Conservation (phyloP, 2,113 vertebrate genomes). For the Seriola aureovittata region DNA sequence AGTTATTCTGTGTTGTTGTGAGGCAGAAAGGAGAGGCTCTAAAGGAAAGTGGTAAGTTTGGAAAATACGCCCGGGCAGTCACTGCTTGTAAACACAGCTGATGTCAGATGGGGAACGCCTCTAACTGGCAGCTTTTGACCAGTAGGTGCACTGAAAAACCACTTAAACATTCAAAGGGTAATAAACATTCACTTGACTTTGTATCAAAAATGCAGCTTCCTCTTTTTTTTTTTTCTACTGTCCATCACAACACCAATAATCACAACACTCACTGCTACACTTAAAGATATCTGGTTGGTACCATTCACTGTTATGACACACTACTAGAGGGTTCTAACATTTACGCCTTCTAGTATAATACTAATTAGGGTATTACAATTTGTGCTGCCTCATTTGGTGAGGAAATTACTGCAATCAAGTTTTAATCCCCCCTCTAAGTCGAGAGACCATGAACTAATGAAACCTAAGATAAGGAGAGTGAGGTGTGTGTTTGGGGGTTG, state of each 20-base stretch:
- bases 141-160: neutral
- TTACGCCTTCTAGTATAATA: constrained; percentile 49
- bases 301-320: neutral
- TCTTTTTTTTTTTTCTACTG: no score
- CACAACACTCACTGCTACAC: no score
- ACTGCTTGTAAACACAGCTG: no score
- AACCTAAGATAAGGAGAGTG: constrained; percentile 29
- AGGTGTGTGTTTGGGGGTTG: neutral
- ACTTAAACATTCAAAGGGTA: neutral
- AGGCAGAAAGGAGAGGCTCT: neutral
- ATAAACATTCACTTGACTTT: neutral
- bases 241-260: no score
- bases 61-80: no score
- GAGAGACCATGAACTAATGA: constrained; percentile 50
- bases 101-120: no score
- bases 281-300: no score
- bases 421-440: constrained; percentile 60
- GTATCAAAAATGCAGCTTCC: neutral
- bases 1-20: neutral
- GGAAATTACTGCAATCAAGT: constrained; percentile 72
- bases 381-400: constrained; percentile 70
- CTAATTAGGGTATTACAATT: constrained; percentile 71
- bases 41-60: no score
- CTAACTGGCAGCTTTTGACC: neutral
- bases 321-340: constrained; percentile 31